Percentiles rank a stretch among this genome's conserved stretches.
These are phyloP conservation scores for Adelphocoris suturalis DNA, from an alignment of 2,888 invertebrate species.

Conservation along the genomic window DNA sequence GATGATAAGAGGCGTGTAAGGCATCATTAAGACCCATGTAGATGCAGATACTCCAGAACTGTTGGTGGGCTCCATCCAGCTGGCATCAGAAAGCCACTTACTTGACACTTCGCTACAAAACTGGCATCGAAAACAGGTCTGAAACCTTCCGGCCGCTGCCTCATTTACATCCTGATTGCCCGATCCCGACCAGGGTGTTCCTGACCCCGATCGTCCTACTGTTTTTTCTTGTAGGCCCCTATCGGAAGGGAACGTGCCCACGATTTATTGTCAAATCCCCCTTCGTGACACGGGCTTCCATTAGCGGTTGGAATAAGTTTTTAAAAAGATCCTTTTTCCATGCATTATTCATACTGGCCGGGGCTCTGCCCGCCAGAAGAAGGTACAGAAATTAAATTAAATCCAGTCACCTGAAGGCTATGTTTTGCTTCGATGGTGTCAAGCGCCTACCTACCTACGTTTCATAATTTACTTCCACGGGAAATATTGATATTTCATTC, in stretches of 20 bases:
- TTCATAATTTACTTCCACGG: slow-evolving; percentile 15
- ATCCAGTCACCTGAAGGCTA: slow-evolving; percentile 45
- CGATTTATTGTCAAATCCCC: slow-evolving; percentile 60
- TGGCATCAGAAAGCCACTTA: slow-evolving; percentile 11
- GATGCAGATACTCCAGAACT: not conserved
- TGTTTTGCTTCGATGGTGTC: slow-evolving; percentile 44
- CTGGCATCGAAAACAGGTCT: not conserved
- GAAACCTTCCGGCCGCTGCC: not conserved
- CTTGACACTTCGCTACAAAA: slow-evolving; percentile 50
- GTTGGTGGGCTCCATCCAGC: not conserved
- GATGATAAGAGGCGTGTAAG: slow-evolving; percentile 33
- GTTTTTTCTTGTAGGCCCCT: slow-evolving; percentile 30
- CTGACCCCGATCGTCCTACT: slow-evolving; percentile 34
- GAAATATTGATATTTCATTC: not conserved
- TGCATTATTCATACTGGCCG: slow-evolving; percentile 53
- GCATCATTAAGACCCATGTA: slow-evolving; percentile 14
- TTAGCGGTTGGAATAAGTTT: slow-evolving; percentile 63
- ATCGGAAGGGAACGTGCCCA: slow-evolving; percentile 57
- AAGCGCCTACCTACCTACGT: not conserved
- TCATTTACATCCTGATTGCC: slow-evolving; percentile 51
- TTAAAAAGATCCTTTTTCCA: slow-evolving; percentile 48
- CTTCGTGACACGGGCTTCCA: slow-evolving; percentile 38
- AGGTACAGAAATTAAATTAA: slow-evolving; percentile 53
- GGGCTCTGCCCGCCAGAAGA: slow-evolving; percentile 6
- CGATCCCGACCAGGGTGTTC: slow-evolving; percentile 9